Base-by-base conservation (phyloP, 2,113 vertebrate genomes). In the Elgaria multicarinata region DNA sequence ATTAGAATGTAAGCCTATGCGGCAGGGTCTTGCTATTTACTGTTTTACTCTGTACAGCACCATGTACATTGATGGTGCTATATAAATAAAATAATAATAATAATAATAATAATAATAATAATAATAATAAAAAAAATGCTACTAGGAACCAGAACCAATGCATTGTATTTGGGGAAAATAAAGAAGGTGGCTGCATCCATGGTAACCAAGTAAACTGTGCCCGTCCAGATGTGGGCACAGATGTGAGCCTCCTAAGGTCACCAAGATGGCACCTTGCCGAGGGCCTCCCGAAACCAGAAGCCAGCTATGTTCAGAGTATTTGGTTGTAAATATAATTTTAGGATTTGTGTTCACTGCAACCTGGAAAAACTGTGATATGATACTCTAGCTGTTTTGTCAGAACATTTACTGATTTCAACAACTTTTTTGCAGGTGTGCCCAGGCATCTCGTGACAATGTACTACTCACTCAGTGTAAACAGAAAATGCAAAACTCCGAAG, bases 401-500 rank as follows among this genome's bases (percentile, higher is more conserved):
- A 31, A 33, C 76, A 33, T 50, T 78, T 50, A 50, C 20, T 16
- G 62, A 46, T 69, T 69, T 69, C 64, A 84, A 42, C 64, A 84
- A 71, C 31, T 3, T n/a, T n/a, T 10, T n/a, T 71, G 12, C 26
- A 78, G 31, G 14, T 50, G 28, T 46, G 46, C 31, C 26, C 76
- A 53, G 67, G 36, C 24, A 12, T 6, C 55, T 6, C 39, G 14
- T 36, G 33, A 36, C 33, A 71, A 72, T n/a, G 18, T 74, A 72
- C 55, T 58, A 18, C 20, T 72, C 83, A 92, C 71, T 91, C 90
- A 77, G 64, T 80, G 20, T 88, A 84, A 91, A 91, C 62, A 72
- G 91, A 90, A 87, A 62, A 5, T 71, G 22, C 46, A 72, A 55
- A 94, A 93, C 2, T 36, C 77, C 8, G 46, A 26, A 53, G n/a